Evolutionary conservation across 2,888 invertebrate species (phyloP).

Genomic region (Amiota mariae): DNA sequence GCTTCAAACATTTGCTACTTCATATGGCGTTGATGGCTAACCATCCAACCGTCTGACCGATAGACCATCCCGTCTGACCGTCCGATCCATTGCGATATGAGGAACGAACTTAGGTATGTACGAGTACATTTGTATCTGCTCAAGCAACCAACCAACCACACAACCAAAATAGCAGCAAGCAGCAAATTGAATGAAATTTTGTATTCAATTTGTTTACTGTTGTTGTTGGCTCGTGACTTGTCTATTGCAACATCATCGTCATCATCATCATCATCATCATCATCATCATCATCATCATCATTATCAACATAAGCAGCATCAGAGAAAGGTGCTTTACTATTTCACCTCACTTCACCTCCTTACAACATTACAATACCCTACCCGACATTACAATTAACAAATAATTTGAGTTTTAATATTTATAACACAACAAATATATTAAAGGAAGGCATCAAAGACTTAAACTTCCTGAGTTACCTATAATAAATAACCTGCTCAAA

Average conservation of each 20-base stretch:
- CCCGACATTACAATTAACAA: too few relatives aligned
- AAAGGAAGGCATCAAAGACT: too few relatives aligned
- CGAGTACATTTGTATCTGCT: too few relatives aligned
- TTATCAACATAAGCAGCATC: background rate
- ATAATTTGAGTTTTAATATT: too few relatives aligned
- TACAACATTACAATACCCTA: background rate
- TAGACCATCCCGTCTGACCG: too few relatives aligned
- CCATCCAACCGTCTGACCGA: background rate
- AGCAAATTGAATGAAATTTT: conserved; percentile 17
- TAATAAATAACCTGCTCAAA: too few relatives aligned
- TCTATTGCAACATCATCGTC: conserved; percentile 1
- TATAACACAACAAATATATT: too few relatives aligned
- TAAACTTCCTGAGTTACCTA: too few relatives aligned
- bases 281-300: background rate
- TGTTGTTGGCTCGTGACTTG: conserved; percentile 25
- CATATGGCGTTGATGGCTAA: background rate
- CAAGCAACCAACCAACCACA: background rate
- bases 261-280: background rate
- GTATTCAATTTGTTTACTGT: conserved; percentile 19
- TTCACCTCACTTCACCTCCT: background rate
- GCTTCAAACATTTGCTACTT: background rate
- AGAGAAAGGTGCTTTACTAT: too few relatives aligned
- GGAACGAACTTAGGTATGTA: too few relatives aligned
- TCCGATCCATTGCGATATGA: too few relatives aligned
- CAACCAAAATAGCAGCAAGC: conserved; percentile 22